phyloP scores from a whole-genome alignment of 2,888 invertebrate genomes.

The Dichetophora obliterata region DNA sequence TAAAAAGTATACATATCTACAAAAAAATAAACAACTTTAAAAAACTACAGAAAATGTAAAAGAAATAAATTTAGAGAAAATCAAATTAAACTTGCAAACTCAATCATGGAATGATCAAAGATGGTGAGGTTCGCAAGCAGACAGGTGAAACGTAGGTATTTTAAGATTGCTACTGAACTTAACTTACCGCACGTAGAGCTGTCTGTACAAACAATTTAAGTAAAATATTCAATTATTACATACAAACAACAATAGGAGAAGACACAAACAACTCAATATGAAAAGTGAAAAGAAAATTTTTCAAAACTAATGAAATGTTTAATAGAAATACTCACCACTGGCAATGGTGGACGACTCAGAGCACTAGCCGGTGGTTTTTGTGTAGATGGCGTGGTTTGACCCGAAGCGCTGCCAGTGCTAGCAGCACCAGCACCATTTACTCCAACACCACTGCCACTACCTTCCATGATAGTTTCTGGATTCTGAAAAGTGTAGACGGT shows the following conservation, averaged over 20 bases:
- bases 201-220: conserved; percentile 55
- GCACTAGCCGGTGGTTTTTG: conserved; percentile 72
- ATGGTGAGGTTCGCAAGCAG: background rate
- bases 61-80: too few relatives aligned
- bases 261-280: background rate
- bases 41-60: too few relatives aligned
- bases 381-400: conserved; percentile 63
- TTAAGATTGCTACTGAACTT: conserved; percentile 1
- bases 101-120: too few relatives aligned
- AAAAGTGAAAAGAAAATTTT: background rate
- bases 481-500: conserved; percentile 91
- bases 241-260: background rate
- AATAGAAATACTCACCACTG: conserved; percentile 74
- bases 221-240: conserved; percentile 44
- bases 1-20: too few relatives aligned
- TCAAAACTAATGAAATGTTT: background rate
- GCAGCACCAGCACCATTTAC: conserved; percentile 43
- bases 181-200: conserved; percentile 66
- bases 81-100: too few relatives aligned
- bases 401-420: conserved; percentile 51
- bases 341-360: conserved; percentile 78
- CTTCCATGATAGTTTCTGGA: conserved; percentile 73
- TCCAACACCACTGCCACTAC: conserved; percentile 50
- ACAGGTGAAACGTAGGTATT: background rate
- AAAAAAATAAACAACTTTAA: too few relatives aligned